Evolutionary conservation across 2,797 vertebrate species (phyloP).

Genomic region (Peromyscus attwateri): DNA sequence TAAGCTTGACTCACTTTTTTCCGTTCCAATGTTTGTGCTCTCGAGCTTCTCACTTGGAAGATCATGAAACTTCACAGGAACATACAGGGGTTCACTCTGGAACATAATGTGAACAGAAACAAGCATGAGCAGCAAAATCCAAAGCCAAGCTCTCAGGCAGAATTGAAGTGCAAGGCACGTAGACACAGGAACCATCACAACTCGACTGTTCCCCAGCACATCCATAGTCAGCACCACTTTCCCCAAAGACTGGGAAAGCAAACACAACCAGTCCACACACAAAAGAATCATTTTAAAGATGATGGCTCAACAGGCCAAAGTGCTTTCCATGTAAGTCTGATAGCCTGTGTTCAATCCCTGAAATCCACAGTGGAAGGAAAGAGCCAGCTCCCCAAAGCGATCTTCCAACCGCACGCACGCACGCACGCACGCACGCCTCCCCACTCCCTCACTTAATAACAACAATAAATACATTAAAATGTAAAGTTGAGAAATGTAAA

Average conservation of each 20-base stretch:
- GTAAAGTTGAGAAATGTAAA: conserved; percentile 29
- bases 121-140: conserved; percentile 56
- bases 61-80: conserved; percentile 98
- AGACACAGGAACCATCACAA: conserved; percentile 15
- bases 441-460: not conserved
- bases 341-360: not conserved
- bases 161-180: not conserved
- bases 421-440: not conserved
- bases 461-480: not conserved
- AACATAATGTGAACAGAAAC: conserved; percentile 78
- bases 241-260: conserved; percentile 40
- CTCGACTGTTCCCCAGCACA: not conserved
- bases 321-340: not conserved
- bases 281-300: conserved; percentile 19
- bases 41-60: conserved; percentile 91
- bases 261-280: not conserved
- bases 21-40: conserved; percentile 88
- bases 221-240: conserved; percentile 1
- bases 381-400: not conserved
- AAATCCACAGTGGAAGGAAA: not conserved
- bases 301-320: not conserved
- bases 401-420: no score
- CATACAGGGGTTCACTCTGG: conserved; percentile 97
- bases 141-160: not conserved
- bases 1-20: conserved; percentile 91